Percentiles rank a stretch among this genome's conserved stretches.
Conservation (phyloP, 2,888 invertebrate species). For the Dusona sp. region DNA sequence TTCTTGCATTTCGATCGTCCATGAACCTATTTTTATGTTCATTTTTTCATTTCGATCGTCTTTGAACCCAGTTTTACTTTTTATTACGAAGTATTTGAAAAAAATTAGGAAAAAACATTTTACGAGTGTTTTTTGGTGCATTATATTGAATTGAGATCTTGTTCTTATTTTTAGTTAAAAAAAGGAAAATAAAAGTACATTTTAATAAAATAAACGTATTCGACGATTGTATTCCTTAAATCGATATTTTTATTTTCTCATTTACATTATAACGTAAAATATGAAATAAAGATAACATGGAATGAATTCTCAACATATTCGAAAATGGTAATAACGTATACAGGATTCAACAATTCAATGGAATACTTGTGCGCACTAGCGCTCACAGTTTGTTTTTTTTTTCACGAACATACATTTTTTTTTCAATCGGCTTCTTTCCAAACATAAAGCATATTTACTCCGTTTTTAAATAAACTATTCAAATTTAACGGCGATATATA, state of each 20-base stretch:
- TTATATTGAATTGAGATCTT: neutral
- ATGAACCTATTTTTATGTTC: neutral
- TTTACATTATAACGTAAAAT: neutral
- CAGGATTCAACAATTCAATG: slow-evolving; percentile 44
- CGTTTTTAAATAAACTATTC: slow-evolving; percentile 41
- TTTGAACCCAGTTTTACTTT: neutral
- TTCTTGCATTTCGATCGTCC: neutral
- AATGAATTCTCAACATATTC: slow-evolving; percentile 59
- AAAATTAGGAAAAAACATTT: neutral
- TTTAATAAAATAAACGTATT: neutral
- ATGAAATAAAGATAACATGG: slow-evolving; percentile 53
- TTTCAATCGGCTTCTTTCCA: neutral
- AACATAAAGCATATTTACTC: slow-evolving; percentile 13
- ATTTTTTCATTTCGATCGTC: neutral
- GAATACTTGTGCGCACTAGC: slow-evolving; percentile 59
- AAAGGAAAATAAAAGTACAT: neutral
- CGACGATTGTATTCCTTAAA: neutral
- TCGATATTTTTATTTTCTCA: slow-evolving; percentile 3
- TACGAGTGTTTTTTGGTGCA: neutral
- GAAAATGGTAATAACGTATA: slow-evolving; percentile 56
- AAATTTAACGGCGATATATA: slow-evolving; percentile 47
- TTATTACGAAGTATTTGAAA: neutral
- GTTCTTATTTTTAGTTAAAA: neutral
- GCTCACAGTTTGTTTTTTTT: slow-evolving; percentile 17
- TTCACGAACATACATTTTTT: slow-evolving; percentile 2